Evolutionary conservation across 2,797 vertebrate genomes (phyloP).

Genomic region (Pangasius djambal): DNA sequence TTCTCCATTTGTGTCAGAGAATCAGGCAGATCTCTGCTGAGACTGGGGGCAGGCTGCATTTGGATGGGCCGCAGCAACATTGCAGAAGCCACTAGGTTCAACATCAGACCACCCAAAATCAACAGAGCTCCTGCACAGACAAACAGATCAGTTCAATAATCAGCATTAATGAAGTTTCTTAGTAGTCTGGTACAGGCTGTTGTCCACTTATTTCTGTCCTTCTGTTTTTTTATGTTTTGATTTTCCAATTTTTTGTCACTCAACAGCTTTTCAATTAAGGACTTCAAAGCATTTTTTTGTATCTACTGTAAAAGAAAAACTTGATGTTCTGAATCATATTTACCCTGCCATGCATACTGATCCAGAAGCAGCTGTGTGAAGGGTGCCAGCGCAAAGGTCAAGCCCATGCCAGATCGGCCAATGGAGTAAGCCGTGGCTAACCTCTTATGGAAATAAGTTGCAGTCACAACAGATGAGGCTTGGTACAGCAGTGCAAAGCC

Average conservation of each 20-base stretch:
- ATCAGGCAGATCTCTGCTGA: conserved; percentile 65
- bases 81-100: conserved; percentile 90
- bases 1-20: conserved; percentile 70
- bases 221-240: not conserved
- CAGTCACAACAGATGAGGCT: conserved; percentile 80
- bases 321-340: conserved; percentile 37
- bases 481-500: conserved; percentile 91
- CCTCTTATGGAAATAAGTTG: conserved; percentile 83
- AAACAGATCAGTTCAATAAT: conserved; percentile 28
- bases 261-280: not conserved
- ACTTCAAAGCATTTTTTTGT: conserved; percentile 7
- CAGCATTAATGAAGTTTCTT: not conserved
- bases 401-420: conserved; percentile 89
- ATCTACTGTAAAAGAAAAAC: not conserved
- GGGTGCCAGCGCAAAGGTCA: conserved; percentile 89
- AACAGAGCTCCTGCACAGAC: conserved; percentile 82
- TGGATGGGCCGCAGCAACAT: conserved; percentile 84
- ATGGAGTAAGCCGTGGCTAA: conserved; percentile 85
- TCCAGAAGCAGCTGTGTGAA: conserved; percentile 88
- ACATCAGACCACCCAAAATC: conserved; percentile 86
- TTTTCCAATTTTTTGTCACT: not conserved
- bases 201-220: not conserved
- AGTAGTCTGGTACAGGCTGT: too few relatives aligned
- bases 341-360: conserved; percentile 89
- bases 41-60: conserved; percentile 61